Evolutionary conservation across 2,797 vertebrate genomes (phyloP).

Genomic region (Chanos chanos): DNA sequence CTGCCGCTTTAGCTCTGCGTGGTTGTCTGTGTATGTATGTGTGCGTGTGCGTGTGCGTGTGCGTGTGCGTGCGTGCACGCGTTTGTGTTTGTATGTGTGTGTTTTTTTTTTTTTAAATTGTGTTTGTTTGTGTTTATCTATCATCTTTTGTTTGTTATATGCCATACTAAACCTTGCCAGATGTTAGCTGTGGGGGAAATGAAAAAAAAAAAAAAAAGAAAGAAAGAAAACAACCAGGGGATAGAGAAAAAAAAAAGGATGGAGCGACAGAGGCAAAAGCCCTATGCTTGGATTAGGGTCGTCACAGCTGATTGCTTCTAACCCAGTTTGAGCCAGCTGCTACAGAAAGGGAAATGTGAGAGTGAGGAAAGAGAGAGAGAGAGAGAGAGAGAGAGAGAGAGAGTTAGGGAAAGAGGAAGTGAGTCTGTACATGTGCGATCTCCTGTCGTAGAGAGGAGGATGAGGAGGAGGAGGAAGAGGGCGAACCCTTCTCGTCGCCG

Average conservation of each 20-base stretch:
- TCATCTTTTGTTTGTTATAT: slow-evolving; percentile 7
- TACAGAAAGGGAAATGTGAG: not conserved
- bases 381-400: not conserved
- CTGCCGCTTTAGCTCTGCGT: not conserved
- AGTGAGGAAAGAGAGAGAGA: not conserved
- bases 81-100: not conserved
- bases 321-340: slow-evolving; percentile 54
- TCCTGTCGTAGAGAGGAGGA: not conserved
- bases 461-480: slow-evolving; percentile 2
- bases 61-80: not conserved
- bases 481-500: slow-evolving; percentile 7
- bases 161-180: slow-evolving; percentile 6
- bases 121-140: slow-evolving; percentile 20
- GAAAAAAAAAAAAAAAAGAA: slow-evolving; percentile 22
- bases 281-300: slow-evolving; percentile 53
- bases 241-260: slow-evolving; percentile 10
- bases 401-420: no score
- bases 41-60: not conserved
- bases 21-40: not conserved
- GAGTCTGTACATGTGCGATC: not conserved
- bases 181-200: slow-evolving; percentile 19
- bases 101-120: slow-evolving; percentile 1
- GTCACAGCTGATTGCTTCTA: slow-evolving; percentile 56
- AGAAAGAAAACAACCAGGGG: slow-evolving; percentile 30
- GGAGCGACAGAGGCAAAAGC: not conserved